Conservation (phyloP, 2,797 vertebrate genomes). For the Phataginus tetradactyla region DNA sequence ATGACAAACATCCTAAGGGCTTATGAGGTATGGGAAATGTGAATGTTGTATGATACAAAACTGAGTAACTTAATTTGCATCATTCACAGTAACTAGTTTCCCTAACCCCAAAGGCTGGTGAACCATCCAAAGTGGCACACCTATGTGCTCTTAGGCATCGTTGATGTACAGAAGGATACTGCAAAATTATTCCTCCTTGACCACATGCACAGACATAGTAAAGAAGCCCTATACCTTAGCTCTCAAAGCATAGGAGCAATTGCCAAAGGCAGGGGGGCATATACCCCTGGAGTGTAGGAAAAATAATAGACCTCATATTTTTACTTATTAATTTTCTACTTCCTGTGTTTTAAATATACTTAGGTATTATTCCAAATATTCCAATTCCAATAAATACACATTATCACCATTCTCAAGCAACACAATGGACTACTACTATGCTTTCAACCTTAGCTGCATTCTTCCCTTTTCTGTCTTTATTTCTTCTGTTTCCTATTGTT, state of each 20-base stretch:
- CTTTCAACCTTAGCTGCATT: background rate
- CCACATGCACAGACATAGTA: background rate
- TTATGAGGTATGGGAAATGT: background rate
- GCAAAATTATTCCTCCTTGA: background rate
- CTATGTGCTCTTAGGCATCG: background rate
- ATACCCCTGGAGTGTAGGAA: background rate
- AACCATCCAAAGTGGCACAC: background rate
- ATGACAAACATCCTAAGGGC: background rate
- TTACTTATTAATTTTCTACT: conserved; percentile 15
- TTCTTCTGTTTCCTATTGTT: conserved; percentile 6
- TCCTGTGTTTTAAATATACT: background rate
- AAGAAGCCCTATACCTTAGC: background rate
- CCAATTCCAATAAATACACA: background rate
- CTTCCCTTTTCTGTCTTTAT: conserved; percentile 36
- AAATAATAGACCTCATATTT: background rate
- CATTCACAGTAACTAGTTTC: background rate
- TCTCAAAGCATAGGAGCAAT: background rate
- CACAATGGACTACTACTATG: background rate
- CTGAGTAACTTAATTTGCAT: background rate
- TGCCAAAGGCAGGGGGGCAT: background rate
- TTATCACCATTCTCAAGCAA: background rate
- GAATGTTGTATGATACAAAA: background rate
- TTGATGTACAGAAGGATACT: background rate
- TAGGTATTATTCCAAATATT: background rate
- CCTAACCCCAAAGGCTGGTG: background rate